phyloP scores from a whole-genome alignment of 2,888 invertebrate species.

The Melanotus villosus region DNA sequence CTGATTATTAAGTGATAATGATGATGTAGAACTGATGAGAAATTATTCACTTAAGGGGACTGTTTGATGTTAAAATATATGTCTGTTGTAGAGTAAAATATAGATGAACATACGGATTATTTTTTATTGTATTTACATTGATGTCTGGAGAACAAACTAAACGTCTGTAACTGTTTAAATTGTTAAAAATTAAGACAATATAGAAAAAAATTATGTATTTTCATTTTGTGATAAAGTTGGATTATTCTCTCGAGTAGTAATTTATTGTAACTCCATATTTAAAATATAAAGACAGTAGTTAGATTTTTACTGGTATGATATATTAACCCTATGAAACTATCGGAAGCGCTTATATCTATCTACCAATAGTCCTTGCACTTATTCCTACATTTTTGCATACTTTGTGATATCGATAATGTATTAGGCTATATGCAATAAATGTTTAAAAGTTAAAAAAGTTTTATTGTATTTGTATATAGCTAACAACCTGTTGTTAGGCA shows the following conservation, averaged over 20 bases:
- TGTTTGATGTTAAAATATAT: conserved; percentile 2
- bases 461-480: background rate
- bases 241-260: background rate
- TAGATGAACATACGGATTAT: conserved; percentile 1
- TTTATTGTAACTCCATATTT: conserved; percentile 1
- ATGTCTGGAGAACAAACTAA: background rate
- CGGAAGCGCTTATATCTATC: background rate
- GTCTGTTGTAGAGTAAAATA: conserved; percentile 7
- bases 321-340: background rate
- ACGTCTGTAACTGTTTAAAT: conserved; percentile 5
- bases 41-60: background rate
- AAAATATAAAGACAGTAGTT: background rate
- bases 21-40: background rate
- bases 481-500: no score
- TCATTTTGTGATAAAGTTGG: conserved; percentile 12
- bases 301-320: conserved; percentile 1
- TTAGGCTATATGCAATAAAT: conserved; percentile 42
- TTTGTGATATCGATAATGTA: conserved; percentile 54
- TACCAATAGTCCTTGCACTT: conserved; percentile 46
- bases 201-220: conserved; percentile 12
- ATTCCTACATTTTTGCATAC: conserved; percentile 55
- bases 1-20: background rate
- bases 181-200: conserved; percentile 4
- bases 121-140: conserved; percentile 15
- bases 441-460: conserved; percentile 6